These are phyloP conservation scores for Drosophila flavopinicola DNA, from an alignment of 2,888 invertebrate species.

Conservation along the genomic window DNA sequence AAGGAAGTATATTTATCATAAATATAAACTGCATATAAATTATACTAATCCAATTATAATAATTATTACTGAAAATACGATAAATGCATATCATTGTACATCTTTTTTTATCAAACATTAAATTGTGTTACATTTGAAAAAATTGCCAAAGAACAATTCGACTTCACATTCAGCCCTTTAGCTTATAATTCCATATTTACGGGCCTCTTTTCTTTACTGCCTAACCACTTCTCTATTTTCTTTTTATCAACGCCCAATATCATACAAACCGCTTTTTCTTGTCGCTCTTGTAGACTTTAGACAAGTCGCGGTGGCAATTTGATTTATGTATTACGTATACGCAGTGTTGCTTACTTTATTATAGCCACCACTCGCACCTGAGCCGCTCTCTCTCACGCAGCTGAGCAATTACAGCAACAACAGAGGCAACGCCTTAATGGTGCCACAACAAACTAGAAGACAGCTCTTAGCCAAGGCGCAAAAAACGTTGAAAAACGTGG, in stretches of 20 bases:
- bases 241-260: not conserved
- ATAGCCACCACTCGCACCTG: constrained; percentile 58
- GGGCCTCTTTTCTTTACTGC: too few species aligned
- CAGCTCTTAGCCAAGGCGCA: constrained; percentile 27
- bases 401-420: constrained; percentile 60
- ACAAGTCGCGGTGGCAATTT: constrained; percentile 40
- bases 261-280: not conserved
- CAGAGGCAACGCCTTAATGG: constrained; percentile 51
- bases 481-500: constrained; percentile 14
- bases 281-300: constrained; percentile 20
- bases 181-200: too few species aligned
- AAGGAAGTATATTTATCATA: too few species aligned
- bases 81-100: too few species aligned
- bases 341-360: constrained; percentile 57
- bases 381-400: constrained; percentile 53
- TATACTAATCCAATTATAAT: too few species aligned
- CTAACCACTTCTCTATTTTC: not conserved
- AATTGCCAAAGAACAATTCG: too few species aligned
- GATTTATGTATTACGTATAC: constrained; percentile 64
- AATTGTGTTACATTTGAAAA: too few species aligned
- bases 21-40: too few species aligned
- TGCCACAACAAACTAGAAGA: constrained; percentile 26
- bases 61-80: too few species aligned
- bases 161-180: too few species aligned
- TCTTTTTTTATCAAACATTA: too few species aligned